Evolutionary conservation across 2,888 invertebrate species (phyloP).

Genomic region (Aphodius sticticus): DNA sequence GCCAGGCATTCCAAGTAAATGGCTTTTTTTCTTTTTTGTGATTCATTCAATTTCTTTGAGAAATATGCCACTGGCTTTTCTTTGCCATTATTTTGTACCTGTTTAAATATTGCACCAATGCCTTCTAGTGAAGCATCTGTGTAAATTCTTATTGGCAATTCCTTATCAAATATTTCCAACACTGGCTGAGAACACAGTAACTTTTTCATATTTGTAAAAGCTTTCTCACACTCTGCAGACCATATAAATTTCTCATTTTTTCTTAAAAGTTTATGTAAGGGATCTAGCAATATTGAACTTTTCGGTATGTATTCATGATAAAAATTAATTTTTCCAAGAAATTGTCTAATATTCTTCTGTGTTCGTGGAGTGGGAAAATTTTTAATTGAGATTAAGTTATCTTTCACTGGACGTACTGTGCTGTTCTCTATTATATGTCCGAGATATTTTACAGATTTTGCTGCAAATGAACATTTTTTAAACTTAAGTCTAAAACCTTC

Average conservation of each 20-base stretch:
- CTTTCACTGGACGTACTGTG: conserved; percentile 32
- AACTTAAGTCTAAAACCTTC: conserved; percentile 37
- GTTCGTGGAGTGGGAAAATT: conserved; percentile 36
- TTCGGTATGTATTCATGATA: conserved; percentile 36
- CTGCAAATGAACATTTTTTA: conserved; percentile 33
- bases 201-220: conserved; percentile 29
- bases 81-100: conserved; percentile 39
- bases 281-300: conserved; percentile 30
- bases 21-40: conserved; percentile 41
- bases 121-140: conserved; percentile 41
- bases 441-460: conserved; percentile 32
- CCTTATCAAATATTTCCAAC: conserved; percentile 31
- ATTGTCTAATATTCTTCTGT: conserved; percentile 39
- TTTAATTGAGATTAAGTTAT: conserved; percentile 36
- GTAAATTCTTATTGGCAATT: conserved; percentile 30
- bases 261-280: conserved; percentile 32
- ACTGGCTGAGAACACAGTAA: conserved; percentile 30
- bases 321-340: conserved; percentile 36
- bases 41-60: conserved; percentile 44
- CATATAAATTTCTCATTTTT: conserved; percentile 31
- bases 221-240: conserved; percentile 27
- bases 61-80: conserved; percentile 39
- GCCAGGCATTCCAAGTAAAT: conserved; percentile 45
- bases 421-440: conserved; percentile 34
- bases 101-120: conserved; percentile 45